Evolutionary conservation across 2,888 invertebrate genomes (phyloP).

Genomic region (Brachynemurus nebulosus): DNA sequence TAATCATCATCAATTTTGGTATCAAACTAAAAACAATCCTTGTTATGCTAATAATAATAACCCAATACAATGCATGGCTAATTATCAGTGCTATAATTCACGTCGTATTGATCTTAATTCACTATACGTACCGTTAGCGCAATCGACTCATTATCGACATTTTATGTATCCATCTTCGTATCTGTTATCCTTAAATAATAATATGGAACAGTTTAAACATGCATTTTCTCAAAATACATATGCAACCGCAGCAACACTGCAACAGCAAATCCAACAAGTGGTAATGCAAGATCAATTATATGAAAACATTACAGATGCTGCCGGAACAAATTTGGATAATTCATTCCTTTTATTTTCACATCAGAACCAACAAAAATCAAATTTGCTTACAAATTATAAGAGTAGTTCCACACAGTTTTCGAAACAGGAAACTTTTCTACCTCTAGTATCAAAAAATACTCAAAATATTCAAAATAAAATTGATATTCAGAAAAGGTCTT

Average conservation of each 20-base stretch:
- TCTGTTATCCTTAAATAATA: too few relatives aligned
- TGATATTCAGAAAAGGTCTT: too few relatives aligned
- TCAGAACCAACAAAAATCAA: background rate
- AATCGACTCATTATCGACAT: background rate
- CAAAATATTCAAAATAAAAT: too few relatives aligned
- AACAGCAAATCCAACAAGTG: background rate
- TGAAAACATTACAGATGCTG: too few relatives aligned
- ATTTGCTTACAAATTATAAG: background rate
- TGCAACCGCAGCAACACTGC: background rate
- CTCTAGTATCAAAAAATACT: too few relatives aligned
- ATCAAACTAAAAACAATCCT: too few relatives aligned
- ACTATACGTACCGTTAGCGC: background rate
- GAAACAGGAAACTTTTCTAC: background rate
- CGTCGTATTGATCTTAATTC: background rate
- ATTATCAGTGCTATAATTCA: constrained; percentile 1
- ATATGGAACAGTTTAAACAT: too few relatives aligned
- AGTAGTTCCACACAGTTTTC: background rate
- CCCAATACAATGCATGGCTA: background rate
- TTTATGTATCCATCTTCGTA: background rate
- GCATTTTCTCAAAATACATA: background rate
- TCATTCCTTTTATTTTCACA: background rate
- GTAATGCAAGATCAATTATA: background rate
- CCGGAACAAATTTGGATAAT: too few relatives aligned
- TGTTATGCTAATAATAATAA: background rate
- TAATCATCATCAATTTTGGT: too few relatives aligned